Evolutionary conservation across 2,888 invertebrate species (phyloP), one percentile per base, ranked within the genome.

Genomic region (Cephus sareptanus): DNA sequence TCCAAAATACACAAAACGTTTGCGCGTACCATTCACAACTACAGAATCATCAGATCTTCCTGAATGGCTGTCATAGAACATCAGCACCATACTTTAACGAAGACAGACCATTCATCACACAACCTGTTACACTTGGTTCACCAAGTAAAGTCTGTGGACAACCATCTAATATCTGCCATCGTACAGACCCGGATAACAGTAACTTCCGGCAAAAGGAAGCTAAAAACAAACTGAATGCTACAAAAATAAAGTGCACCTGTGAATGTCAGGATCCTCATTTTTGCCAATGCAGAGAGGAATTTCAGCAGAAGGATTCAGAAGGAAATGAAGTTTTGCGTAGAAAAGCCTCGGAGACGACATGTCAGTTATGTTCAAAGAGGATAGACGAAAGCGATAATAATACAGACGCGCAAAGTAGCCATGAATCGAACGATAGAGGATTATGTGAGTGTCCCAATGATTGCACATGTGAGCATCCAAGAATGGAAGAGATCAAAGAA

Each of bases 201-300:
- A 75, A 79, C 34, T 70, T 82, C 1, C 86, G 86, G 30, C 85
- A 87, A 35, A 91, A 91, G 79, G 90, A 91, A 68, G 83, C 88
- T 2, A 90, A 91, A 56, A 91, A 91, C 83, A 87, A 90, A 73
- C 77, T 90, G 76, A 91, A 90, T 56, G 87, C 88, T 3, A 88
- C 84, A 1, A 90, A 88, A 75, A 85, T 88, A 9, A 90, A 84
- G 69, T 80, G 76, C 75, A 76, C 56, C 12, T 78, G 78, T 68
- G 68, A 78, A 34, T 71, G 75, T 31, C n/a, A 73, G 69, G 40
- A 35, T 15, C 15, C 33, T 23, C 68, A 12, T 13, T 11, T 34
- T 34, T 77, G 77, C 23, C 69, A 70, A 23, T 77, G 77, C 40
- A n/a, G 15, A 31, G 77, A 74, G 31, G 75, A 75, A 11, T 77